Base-by-base conservation (phyloP, 2,113 vertebrate species). In the Falco punctatus region DNA sequence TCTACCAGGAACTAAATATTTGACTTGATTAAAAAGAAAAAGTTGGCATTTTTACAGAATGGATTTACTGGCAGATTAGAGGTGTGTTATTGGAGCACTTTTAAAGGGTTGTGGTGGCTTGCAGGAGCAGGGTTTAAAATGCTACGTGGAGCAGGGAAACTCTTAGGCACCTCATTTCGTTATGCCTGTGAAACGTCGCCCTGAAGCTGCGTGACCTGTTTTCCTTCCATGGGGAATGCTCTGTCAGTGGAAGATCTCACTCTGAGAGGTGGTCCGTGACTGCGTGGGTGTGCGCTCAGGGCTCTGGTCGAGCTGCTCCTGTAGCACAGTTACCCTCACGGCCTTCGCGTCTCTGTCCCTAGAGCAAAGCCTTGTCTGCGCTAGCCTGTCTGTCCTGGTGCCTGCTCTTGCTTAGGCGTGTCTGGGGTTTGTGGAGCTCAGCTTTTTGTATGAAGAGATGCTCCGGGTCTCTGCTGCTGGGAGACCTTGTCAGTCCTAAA, bases 251-350 rank as follows among this genome's bases (percentile, higher is more conserved):
- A 16, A 57, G 49, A 0, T 10, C 38, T 4, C 2, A 1, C 46
- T 77, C 15, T 0, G 7, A 26, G 62, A 54, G 35, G 15, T 11
- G 77, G 2, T 48, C 61, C 8, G 11, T 38, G 52, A n/a, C 72
- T 2, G 64, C 1, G 57, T 24, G 87, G 70, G 54, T 10, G 59
- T n/a, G 4, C 5, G 3, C 27, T 2, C 13, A 10, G 18, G 72
- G 64, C 48, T 75, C 70, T 4, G 77, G 2, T 35, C 0, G 15
- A 64, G 69, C 73, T n/a, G 15, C 1, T 3, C 24, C 62, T 27
- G 0, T 32, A 27, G 70, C 67, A 20, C 18, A 1, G 13, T 18
- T 5, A 2, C 38, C 19, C n/a, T 46, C 26, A 0, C 2, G 3
- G 54, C 67, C 35, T 13, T 15, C 1, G 5, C 1, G 6, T 1